phyloP scores from a whole-genome alignment of 2,797 vertebrate species.

The Muscicapa comitata region DNA sequence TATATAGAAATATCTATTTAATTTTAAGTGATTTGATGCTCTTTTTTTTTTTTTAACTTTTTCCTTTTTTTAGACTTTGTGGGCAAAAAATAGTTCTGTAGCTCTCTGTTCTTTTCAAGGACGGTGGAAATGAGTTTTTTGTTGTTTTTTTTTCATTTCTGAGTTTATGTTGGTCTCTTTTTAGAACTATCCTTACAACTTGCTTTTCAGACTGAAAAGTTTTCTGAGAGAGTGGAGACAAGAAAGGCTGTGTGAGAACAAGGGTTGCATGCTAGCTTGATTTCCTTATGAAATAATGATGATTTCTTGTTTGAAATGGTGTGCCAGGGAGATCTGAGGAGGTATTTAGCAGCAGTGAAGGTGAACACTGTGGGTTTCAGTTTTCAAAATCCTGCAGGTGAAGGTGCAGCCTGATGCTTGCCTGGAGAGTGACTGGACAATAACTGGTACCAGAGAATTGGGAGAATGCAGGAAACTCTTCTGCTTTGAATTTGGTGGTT shows the following conservation, averaged over 20 bases:
- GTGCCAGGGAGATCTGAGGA: background rate
- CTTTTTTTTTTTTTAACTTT: background rate
- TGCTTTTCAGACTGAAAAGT: background rate
- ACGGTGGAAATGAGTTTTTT: background rate
- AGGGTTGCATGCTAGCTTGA: background rate
- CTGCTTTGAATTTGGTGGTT: too few species aligned
- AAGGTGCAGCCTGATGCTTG: background rate
- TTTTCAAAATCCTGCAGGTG: fast-evolving
- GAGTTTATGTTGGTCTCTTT: background rate
- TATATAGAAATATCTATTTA: background rate
- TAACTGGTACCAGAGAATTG: background rate
- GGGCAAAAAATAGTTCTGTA: background rate
- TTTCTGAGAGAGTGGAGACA: background rate
- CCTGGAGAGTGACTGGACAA: background rate
- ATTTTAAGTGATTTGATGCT: background rate
- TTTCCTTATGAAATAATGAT: background rate
- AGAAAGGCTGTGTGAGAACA: background rate
- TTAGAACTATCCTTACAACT: background rate
- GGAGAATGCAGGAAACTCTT: background rate
- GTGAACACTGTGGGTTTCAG: background rate
- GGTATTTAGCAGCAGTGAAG: background rate
- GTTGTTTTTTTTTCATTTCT: background rate
- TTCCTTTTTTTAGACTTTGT: background rate
- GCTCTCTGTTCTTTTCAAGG: background rate
- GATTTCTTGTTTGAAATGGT: background rate